A percentile compares a stretch with the other conserved stretches of the same genome.
Conservation (phyloP, 2,113 vertebrate genomes). For the Passer montanus region DNA sequence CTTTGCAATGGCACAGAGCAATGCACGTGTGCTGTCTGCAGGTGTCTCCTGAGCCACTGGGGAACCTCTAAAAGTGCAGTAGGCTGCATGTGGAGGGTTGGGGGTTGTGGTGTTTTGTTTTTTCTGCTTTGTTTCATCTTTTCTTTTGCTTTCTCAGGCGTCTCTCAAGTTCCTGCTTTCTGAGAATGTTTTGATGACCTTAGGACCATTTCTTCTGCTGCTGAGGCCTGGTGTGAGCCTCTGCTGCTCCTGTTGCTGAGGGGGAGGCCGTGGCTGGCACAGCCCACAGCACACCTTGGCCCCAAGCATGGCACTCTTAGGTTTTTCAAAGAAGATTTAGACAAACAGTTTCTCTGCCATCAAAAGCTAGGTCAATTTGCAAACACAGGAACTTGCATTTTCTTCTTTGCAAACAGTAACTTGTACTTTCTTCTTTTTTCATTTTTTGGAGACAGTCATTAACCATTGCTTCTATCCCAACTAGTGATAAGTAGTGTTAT, state of each 20-base stretch:
- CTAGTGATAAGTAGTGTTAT: neutral
- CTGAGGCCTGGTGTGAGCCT: neutral
- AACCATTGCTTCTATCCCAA: neutral
- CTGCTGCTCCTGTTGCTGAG: fast-evolving
- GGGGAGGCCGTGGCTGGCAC: neutral
- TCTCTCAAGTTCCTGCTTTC: neutral
- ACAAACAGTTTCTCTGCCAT: neutral
- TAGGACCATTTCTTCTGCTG: neutral
- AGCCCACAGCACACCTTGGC: neutral
- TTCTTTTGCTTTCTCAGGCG: neutral
- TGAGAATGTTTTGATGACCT: neutral
- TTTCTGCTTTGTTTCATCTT: neutral
- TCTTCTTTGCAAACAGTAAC: neutral
- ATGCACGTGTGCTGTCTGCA: neutral
- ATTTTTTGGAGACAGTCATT: neutral
- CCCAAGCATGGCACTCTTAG: neutral
- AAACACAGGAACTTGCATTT: neutral
- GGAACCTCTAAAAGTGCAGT: neutral
- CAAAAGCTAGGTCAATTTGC: neutral
- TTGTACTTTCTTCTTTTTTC: neutral
- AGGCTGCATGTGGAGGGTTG: neutral
- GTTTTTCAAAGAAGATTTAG: neutral
- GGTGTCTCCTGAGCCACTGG: fast-evolving
- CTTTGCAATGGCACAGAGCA: fast-evolving
- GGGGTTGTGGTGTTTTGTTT: neutral